A percentile compares a stretch with the other conserved stretches of the same genome.
Conservation (phyloP, 2,113 vertebrate genomes). For the Lophochroa leadbeateri region DNA sequence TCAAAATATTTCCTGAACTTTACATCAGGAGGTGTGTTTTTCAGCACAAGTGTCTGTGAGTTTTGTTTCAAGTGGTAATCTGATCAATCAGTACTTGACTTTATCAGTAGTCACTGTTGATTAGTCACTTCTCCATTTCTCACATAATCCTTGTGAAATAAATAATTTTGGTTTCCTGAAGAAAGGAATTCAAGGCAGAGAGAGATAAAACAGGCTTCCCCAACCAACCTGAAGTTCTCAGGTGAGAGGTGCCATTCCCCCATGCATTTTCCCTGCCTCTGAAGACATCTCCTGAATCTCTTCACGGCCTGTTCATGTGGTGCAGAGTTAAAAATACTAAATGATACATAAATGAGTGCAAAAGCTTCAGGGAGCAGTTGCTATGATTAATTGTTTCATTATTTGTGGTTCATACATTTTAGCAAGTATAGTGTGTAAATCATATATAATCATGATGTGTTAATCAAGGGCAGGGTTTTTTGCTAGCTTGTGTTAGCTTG, state of each 20-base stretch:
- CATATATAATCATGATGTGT: neutral
- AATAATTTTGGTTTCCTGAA: neutral
- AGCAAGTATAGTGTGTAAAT: neutral
- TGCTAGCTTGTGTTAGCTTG: neutral
- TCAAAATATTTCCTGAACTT: slow-evolving; percentile 4
- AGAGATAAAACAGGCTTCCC: neutral
- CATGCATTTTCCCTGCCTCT: neutral
- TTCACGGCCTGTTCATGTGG: neutral
- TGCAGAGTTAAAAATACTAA: neutral
- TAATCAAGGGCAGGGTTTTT: neutral
- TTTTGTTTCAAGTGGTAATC: neutral
- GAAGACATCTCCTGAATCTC: neutral
- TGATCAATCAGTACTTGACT: neutral
- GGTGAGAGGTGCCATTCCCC: neutral
- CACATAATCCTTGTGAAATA: neutral
- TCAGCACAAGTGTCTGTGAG: neutral
- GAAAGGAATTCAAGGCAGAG: neutral
- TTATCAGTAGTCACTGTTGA: neutral
- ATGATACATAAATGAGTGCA: neutral
- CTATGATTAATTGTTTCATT: neutral
- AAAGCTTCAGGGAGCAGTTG: neutral
- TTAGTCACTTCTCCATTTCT: neutral
- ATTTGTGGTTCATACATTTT: neutral
- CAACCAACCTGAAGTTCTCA: neutral
- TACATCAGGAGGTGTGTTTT: neutral